These are phyloP conservation scores for Brenthis hecate DNA, from an alignment of 2,888 invertebrate species.

Conservation along the genomic window DNA sequence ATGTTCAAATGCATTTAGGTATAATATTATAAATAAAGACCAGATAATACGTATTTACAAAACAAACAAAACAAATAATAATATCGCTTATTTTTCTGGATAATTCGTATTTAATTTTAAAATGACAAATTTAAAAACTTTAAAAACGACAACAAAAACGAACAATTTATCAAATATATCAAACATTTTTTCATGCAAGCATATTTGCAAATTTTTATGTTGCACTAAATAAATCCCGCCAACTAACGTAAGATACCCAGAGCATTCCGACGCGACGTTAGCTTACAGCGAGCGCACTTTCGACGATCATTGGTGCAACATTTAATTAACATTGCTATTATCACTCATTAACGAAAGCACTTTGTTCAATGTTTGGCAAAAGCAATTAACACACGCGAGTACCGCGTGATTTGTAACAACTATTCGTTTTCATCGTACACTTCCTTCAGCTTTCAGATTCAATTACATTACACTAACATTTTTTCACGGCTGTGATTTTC, in stretches of 20 bases:
- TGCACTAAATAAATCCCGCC: neutral
- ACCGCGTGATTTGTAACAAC: conserved; percentile 19
- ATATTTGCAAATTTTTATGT: too few relatives aligned
- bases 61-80: too few relatives aligned
- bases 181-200: too few relatives aligned
- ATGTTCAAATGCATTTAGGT: too few relatives aligned
- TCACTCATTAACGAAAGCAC: conserved; percentile 18
- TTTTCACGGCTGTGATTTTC: neutral
- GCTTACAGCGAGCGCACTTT: conserved; percentile 3
- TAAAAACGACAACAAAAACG: too few relatives aligned
- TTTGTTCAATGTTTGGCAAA: conserved; percentile 14
- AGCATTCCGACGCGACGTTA: conserved; percentile 7
- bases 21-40: too few relatives aligned
- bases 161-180: too few relatives aligned
- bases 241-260: neutral
- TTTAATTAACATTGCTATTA: conserved; percentile 20
- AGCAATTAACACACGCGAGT: conserved; percentile 18
- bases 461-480: conserved; percentile 3
- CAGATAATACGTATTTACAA: too few relatives aligned
- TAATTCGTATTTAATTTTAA: too few relatives aligned
- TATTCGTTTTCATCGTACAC: conserved; percentile 3
- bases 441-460: conserved; percentile 9
- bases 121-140: too few relatives aligned
- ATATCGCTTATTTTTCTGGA: too few relatives aligned
- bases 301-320: conserved; percentile 11